A percentile compares a stretch with the other conserved stretches of the same genome.
Evolutionary conservation across 2,113 vertebrate genomes (phyloP).

Genomic region (Vulpes lagopus): DNA sequence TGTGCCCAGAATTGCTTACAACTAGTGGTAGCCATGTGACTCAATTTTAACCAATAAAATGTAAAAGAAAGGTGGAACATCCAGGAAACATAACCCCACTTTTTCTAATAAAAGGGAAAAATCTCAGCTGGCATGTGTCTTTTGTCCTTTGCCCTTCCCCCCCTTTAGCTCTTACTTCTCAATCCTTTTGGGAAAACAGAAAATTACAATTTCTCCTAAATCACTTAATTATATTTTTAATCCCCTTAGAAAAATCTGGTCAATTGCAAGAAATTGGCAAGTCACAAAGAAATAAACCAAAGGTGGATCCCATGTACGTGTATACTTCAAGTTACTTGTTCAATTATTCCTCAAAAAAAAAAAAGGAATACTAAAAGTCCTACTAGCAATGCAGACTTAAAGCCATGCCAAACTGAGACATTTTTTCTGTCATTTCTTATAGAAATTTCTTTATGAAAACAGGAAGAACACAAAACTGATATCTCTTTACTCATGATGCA

Average conservation of each 20-base stretch:
- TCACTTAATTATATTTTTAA: background rate
- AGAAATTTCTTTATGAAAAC: conserved; percentile 24
- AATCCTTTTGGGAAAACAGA: conserved; percentile 8
- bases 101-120: background rate
- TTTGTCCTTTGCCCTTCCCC: background rate
- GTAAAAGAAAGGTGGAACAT: background rate
- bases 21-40: background rate
- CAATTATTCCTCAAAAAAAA: background rate
- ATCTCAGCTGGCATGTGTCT: background rate
- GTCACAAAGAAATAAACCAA: conserved; percentile 31
- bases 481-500: background rate
- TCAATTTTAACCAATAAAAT: background rate
- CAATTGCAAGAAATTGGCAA: background rate
- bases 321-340: background rate
- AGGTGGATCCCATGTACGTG: background rate
- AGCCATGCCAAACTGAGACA: background rate
- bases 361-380: background rate
- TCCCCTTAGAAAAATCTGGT: background rate
- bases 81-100: background rate
- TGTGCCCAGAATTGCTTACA: background rate
- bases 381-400: background rate
- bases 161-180: background rate
- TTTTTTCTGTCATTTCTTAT: conserved; percentile 1
- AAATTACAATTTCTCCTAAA: background rate
- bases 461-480: background rate